A percentile compares a stretch with the other conserved stretches of the same genome.
These are phyloP conservation scores for Criorhina ranunculi DNA, from an alignment of 2,888 invertebrate genomes.

Conservation along the genomic window DNA sequence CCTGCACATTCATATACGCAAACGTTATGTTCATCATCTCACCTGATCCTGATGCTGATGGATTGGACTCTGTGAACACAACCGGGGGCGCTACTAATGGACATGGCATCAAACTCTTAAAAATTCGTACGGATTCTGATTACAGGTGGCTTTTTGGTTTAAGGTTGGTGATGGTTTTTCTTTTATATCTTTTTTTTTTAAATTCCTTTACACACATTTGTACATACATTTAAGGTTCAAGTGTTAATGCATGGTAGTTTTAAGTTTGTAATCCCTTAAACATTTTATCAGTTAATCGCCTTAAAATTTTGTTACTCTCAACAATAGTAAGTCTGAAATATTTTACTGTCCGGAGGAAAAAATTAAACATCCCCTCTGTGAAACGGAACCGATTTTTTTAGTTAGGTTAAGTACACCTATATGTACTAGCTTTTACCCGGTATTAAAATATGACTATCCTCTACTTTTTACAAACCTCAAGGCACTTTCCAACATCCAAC, in stretches of 20 bases:
- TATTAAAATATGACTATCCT: too few species aligned
- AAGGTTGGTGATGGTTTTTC: constrained; percentile 89
- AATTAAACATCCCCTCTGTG: too few species aligned
- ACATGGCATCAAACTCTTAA: constrained; percentile 29
- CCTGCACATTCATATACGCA: constrained; percentile 37
- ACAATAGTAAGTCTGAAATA: background rate
- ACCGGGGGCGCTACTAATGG: constrained; percentile 8
- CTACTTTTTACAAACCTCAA: too few species aligned
- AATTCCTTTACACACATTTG: constrained; percentile 19
- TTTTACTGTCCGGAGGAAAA: too few species aligned
- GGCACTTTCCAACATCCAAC: too few species aligned
- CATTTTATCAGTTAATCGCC: background rate
- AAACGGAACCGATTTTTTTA: too few species aligned
- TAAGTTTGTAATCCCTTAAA: background rate
- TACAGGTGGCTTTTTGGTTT: constrained; percentile 95
- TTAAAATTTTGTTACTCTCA: background rate
- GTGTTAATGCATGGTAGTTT: background rate
- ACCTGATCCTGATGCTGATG: constrained; percentile 59
- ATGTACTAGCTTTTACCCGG: too few species aligned
- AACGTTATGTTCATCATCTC: constrained; percentile 34
- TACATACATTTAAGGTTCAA: background rate
- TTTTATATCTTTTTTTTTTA: constrained; percentile 34
- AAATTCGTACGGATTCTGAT: constrained; percentile 45
- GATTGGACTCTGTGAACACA: constrained; percentile 45
- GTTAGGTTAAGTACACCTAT: too few species aligned